phyloP scores from a whole-genome alignment of 2,797 vertebrate genomes.

The Phataginus tricuspis region DNA sequence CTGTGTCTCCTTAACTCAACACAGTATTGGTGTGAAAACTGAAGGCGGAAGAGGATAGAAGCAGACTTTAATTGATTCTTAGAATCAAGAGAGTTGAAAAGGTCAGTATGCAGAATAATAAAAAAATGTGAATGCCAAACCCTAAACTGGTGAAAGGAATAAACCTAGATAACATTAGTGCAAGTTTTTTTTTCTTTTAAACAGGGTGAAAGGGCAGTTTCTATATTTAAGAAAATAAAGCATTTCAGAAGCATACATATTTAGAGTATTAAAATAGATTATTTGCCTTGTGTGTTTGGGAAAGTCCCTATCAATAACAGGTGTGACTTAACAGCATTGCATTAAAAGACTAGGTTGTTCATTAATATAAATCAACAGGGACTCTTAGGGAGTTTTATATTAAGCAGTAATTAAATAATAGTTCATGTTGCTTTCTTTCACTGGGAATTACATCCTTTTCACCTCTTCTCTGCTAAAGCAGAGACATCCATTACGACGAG shows the following conservation, averaged over 20 bases:
- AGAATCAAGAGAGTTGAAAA: constrained; percentile 50
- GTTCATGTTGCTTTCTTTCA: constrained; percentile 92
- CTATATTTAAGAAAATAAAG: constrained; percentile 46
- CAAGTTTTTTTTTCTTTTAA: constrained; percentile 2
- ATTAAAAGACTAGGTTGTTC: constrained; percentile 87
- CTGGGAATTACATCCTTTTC: constrained; percentile 91
- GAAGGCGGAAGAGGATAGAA: not conserved
- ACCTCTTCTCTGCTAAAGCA: constrained; percentile 88
- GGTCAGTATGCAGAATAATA: constrained; percentile 41
- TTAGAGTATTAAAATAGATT: constrained; percentile 61
- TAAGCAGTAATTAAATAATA: constrained; percentile 97
- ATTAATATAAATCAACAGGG: constrained; percentile 86
- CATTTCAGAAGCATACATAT: not conserved
- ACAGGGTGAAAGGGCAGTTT: constrained; percentile 47
- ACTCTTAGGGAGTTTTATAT: constrained; percentile 88
- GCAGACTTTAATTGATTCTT: constrained; percentile 61
- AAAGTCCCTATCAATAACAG: constrained; percentile 70
- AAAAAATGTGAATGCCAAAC: constrained; percentile 14
- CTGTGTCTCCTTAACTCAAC: not conserved
- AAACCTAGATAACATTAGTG: constrained; percentile 27
- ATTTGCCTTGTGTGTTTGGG: constrained; percentile 27
- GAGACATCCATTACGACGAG: constrained; percentile 92
- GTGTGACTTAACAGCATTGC: constrained; percentile 14
- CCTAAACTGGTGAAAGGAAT: constrained; percentile 43
- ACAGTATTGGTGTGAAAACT: not conserved